Evolutionary conservation across 2,888 invertebrate genomes (phyloP).

Genomic region (Acleris emargana): DNA sequence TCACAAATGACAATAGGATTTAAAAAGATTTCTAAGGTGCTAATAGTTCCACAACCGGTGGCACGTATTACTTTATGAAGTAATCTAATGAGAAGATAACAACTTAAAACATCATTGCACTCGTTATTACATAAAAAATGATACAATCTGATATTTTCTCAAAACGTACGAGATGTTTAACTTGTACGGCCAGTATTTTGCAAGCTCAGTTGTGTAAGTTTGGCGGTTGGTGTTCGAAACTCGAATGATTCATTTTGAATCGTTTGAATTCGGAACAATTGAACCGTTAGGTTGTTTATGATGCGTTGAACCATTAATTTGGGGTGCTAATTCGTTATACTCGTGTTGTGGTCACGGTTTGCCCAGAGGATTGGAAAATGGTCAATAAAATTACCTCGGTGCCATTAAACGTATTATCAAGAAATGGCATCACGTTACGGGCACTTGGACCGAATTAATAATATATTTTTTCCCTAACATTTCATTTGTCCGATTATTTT

Average conservation of each 20-base stretch:
- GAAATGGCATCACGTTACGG: too few species aligned
- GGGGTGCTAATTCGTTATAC: constrained; percentile 15
- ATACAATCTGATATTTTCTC: constrained; percentile 23
- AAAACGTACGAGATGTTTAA: constrained; percentile 7
- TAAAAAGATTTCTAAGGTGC: background rate
- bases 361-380: background rate
- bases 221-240: constrained; percentile 12
- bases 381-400: background rate
- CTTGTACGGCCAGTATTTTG: constrained; percentile 11
- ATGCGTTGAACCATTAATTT: constrained; percentile 18
- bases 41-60: constrained; percentile 18
- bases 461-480: too few species aligned
- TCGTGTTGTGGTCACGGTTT: constrained; percentile 15
- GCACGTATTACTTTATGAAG: constrained; percentile 19
- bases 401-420: too few species aligned
- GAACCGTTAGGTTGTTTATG: constrained; percentile 24
- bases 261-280: constrained; percentile 31
- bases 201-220: constrained; percentile 26
- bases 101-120: constrained; percentile 28
- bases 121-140: constrained; percentile 12
- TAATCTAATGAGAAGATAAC: constrained; percentile 23
- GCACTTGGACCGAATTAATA: too few species aligned
- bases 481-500: too few species aligned
- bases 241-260: constrained; percentile 11
- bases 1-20: background rate